These are phyloP conservation scores for Aporophyla nigra DNA, from an alignment of 2,888 invertebrate genomes.

Conservation along the genomic window DNA sequence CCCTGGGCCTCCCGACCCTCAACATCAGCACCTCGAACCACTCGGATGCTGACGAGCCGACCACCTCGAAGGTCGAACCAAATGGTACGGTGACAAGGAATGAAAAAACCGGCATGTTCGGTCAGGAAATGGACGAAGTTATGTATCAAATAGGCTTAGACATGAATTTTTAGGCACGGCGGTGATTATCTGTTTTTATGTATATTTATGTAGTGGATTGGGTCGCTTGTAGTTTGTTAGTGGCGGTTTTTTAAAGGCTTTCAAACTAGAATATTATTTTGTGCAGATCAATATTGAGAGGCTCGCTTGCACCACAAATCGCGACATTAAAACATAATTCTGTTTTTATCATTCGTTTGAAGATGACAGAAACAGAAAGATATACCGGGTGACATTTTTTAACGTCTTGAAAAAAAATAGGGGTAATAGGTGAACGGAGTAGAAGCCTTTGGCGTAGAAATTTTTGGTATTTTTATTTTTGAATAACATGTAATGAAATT, in stretches of 20 bases:
- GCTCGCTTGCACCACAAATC: too few relatives aligned
- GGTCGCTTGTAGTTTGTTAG: conserved; percentile 34
- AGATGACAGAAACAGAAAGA: too few relatives aligned
- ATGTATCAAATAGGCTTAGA: conserved; percentile 91
- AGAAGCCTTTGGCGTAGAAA: too few relatives aligned
- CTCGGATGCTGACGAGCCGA: conserved; percentile 69
- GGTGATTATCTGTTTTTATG: conserved; percentile 61
- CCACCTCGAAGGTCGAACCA: conserved; percentile 47
- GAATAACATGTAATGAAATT: too few relatives aligned
- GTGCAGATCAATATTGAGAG: too few relatives aligned
- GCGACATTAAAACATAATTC: too few relatives aligned
- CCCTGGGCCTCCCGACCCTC: conserved; percentile 92
- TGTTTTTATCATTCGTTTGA: too few relatives aligned
- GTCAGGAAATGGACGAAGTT: conserved; percentile 89
- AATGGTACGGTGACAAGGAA: conserved; percentile 68
- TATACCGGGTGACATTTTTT: too few relatives aligned
- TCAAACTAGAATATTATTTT: neutral
- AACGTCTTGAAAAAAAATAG: too few relatives aligned
- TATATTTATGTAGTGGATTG: conserved; percentile 43
- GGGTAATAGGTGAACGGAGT: too few relatives aligned
- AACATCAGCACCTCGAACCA: conserved; percentile 77
- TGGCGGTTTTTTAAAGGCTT: neutral
- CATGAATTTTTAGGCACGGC: conserved; percentile 88
- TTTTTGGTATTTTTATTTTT: too few relatives aligned
- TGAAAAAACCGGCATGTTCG: conserved; percentile 65